These are phyloP conservation scores for Drosophila mimica DNA, from an alignment of 2,888 invertebrate genomes.

Conservation along the genomic window DNA sequence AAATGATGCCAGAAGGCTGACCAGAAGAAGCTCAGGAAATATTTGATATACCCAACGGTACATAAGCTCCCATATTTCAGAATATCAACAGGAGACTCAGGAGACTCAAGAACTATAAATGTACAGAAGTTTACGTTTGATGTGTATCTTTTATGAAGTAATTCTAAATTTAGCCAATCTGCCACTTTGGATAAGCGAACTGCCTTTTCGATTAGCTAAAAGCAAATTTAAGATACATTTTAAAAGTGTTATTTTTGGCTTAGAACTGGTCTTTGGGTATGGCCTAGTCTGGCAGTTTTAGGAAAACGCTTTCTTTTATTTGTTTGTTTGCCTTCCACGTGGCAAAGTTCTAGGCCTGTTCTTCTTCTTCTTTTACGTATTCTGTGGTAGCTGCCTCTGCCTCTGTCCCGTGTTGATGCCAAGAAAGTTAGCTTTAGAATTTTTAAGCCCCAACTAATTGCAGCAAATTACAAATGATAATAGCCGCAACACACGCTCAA, in stretches of 20 bases:
- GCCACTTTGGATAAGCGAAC: too few species aligned
- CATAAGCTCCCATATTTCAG: not conserved
- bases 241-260: too few species aligned
- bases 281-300: conserved; percentile 9
- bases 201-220: not conserved
- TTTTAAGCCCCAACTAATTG: conserved; percentile 81
- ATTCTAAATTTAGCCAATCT: not conserved
- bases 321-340: conserved; percentile 60
- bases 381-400: conserved; percentile 9
- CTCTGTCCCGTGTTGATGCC: conserved; percentile 48
- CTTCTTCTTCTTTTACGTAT: conserved; percentile 8
- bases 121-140: not conserved
- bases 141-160: not conserved
- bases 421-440: conserved; percentile 80
- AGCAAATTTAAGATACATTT: not conserved
- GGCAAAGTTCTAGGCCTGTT: conserved; percentile 46
- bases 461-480: conserved; percentile 81
- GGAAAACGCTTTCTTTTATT: not conserved
- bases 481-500: conserved; percentile 81
- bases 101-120: not conserved
- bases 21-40: not conserved
- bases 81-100: not conserved
- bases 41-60: not conserved
- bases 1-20: not conserved
- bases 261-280: conserved; percentile 6